phyloP scores from a whole-genome alignment of 2,113 vertebrate genomes.

The Tachycineta bicolor region DNA sequence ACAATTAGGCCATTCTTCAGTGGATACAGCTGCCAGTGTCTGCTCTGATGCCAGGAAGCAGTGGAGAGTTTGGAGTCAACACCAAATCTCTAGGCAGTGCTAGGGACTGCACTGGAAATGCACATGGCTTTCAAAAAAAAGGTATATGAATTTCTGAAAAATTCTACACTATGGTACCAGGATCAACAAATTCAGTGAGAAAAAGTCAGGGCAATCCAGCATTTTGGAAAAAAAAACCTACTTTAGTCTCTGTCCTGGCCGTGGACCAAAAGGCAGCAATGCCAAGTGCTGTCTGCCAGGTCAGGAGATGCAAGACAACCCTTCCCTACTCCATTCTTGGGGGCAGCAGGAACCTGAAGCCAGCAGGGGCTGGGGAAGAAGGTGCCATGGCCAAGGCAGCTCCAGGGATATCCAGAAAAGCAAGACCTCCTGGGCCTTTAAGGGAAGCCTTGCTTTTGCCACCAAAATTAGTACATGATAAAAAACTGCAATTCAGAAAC shows the following conservation, averaged over 20 bases:
- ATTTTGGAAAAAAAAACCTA: not conserved
- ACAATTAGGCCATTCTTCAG: not conserved
- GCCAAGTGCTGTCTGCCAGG: not conserved
- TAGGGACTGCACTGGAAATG: not conserved
- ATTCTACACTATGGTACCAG: not conserved
- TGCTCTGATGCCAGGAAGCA: not conserved
- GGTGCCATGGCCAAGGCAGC: not conserved
- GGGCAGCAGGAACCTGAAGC: not conserved
- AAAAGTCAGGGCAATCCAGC: not conserved
- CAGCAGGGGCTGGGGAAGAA: not conserved
- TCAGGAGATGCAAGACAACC: not conserved
- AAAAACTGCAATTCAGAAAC: not conserved
- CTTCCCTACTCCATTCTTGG: too few species aligned
- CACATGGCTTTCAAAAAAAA: not conserved
- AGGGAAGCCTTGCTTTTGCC: not conserved
- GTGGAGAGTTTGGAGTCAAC: not conserved
- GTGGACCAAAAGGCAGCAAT: not conserved
- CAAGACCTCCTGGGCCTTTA: accelerated
- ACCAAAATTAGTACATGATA: accelerated
- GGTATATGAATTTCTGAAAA: not conserved
- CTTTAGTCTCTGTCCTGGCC: accelerated
- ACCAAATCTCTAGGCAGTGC: not conserved
- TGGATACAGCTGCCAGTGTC: not conserved
- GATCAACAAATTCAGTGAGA: not conserved
- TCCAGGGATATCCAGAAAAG: not conserved